Evolutionary conservation across 2,113 vertebrate genomes (phyloP).

Genomic region (Psephotus haematonotus): DNA sequence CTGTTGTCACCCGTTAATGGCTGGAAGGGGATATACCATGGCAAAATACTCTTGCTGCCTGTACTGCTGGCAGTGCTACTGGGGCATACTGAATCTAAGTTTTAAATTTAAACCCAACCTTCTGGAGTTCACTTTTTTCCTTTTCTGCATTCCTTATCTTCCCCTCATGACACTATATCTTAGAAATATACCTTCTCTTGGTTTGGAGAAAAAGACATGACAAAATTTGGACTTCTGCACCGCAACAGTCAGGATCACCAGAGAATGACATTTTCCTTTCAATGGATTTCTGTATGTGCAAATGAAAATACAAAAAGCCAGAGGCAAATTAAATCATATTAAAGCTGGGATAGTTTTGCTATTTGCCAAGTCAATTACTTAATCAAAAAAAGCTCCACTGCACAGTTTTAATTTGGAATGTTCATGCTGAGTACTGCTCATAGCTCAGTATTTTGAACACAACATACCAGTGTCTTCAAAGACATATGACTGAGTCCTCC

Average conservation of each 20-base stretch:
- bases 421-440: constrained; percentile 6
- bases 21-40: neutral
- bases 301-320: constrained; percentile 51
- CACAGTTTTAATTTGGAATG: constrained; percentile 28
- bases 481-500: neutral
- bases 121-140: neutral
- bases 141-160: neutral
- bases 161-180: neutral
- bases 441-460: constrained; percentile 11
- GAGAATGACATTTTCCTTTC: constrained; percentile 15
- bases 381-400: constrained; percentile 9
- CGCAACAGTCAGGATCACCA: neutral
- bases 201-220: neutral
- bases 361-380: constrained; percentile 49
- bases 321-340: constrained; percentile 38
- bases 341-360: constrained; percentile 52
- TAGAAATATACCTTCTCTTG: neutral
- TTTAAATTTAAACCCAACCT: neutral
- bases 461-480: constrained; percentile 16
- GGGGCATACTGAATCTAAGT: neutral
- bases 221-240: neutral
- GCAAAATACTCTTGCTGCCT: neutral
- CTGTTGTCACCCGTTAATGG: neutral
- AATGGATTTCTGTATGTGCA: constrained; percentile 13
- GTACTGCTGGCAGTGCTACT: neutral